Conservation (phyloP, 2,113 vertebrate species). For the Suncus etruscus region DNA sequence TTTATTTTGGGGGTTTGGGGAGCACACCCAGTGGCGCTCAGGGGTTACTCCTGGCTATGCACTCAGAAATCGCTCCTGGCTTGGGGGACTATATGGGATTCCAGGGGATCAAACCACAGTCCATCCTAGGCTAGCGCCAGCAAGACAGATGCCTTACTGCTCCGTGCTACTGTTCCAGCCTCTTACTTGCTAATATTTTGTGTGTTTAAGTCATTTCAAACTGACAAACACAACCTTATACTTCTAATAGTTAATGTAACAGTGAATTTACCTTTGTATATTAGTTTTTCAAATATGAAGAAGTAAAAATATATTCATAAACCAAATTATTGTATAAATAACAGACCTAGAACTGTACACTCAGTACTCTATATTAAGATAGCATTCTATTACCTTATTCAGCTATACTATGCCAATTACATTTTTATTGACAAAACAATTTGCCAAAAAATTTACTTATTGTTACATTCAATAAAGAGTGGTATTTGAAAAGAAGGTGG, state of each 20-base stretch:
- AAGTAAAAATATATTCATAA: neutral
- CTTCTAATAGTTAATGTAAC: neutral
- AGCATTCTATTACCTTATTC: neutral
- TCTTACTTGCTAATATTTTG: too few species aligned
- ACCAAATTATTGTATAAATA: neutral
- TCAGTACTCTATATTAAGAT: neutral
- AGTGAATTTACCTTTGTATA: neutral
- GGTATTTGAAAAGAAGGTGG: slow-evolving; percentile 6
- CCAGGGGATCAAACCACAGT: too few species aligned
- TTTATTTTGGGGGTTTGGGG: too few species aligned
- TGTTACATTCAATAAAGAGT: neutral
- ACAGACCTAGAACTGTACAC: neutral
- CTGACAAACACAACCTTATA: neutral
- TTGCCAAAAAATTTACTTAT: neutral
- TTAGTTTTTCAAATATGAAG: neutral
- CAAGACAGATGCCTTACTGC: too few species aligned
- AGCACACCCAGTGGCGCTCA: too few species aligned
- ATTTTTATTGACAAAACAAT: slow-evolving; percentile 19
- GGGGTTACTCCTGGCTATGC: too few species aligned
- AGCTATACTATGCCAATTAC: neutral
- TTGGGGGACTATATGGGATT: too few species aligned
- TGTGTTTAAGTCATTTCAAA: too few species aligned
- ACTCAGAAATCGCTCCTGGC: too few species aligned
- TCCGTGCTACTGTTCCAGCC: too few species aligned
- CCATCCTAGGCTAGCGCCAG: too few species aligned